Evolutionary conservation across 2,113 vertebrate genomes (phyloP).

Genomic region (Rhombomys opimus): DNA sequence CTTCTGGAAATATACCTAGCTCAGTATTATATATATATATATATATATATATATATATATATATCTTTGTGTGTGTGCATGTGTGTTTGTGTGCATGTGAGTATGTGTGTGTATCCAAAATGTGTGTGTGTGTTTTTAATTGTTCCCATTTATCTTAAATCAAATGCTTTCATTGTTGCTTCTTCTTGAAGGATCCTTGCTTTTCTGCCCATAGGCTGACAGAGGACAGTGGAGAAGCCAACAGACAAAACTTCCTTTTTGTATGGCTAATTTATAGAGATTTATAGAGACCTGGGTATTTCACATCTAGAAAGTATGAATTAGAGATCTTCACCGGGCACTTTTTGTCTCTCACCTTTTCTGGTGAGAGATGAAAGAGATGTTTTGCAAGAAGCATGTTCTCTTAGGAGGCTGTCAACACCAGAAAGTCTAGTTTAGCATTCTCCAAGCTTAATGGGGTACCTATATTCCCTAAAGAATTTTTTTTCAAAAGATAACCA

Average conservation of each 20-base stretch:
- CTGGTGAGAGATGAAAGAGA: background rate
- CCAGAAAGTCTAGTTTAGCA: background rate
- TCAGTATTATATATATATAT: background rate
- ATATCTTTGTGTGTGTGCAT: no score
- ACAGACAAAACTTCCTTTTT: background rate
- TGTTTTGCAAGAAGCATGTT: background rate
- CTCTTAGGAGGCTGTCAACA: background rate
- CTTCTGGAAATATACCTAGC: background rate
- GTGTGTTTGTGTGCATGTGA: no score
- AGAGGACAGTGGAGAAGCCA: background rate
- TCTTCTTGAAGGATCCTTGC: background rate
- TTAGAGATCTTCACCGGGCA: background rate
- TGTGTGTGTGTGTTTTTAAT: background rate
- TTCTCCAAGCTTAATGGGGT: background rate
- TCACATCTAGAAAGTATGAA: background rate
- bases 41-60: no score
- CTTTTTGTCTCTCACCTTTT: background rate
- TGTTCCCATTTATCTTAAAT: background rate
- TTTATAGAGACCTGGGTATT: background rate
- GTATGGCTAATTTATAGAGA: background rate
- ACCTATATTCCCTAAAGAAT: background rate
- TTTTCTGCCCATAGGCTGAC: background rate
- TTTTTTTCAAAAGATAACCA: background rate
- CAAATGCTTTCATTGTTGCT: background rate
- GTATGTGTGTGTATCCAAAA: background rate